Evolutionary conservation across 2,113 vertebrate genomes (phyloP), one percentile per base, ranked within the genome.

Genomic region (Natator depressus): DNA sequence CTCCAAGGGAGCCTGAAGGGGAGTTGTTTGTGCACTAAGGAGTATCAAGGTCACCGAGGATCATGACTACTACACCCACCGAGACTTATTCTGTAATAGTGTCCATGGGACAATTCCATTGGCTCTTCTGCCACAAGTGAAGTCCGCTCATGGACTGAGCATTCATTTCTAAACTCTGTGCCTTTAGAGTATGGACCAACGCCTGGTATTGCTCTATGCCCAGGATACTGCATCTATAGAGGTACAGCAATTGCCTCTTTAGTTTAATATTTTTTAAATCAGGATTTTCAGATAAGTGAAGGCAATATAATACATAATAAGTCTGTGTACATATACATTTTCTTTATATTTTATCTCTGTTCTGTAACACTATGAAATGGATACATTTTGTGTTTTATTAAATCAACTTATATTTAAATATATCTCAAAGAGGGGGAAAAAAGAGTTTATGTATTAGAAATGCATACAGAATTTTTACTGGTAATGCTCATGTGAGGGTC

Each of bases 391-490:
- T 19, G 14, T 89, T 93, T 94, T 82, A 91, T 93, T 92, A 84
- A 90, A 86, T 25, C 50, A 47, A 17, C 47, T 35, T 87, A 42
- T 83, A 42, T 93, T 93, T 95, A 94, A 95, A 72, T 1, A 81
- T 80, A 84, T 78, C 91, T 93, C 38, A 89, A 90, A 80, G 62
- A 1, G 20, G 20, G 6, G 84, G 92, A 86, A 31, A 27, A 59
- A 83, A 84, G 80, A 85, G 7, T 94, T 92, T 82, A 57, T 82
- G 38, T 88, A 80, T 78, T 94, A 93, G 96, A 94, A 94, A 89
- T 0, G 0, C 86, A 87, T 85, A 12, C 54, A 86, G 89, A 93
- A 69, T 82, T 91, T 91, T 93, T 89, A 10, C 42, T 81, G 49
- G 88, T 91, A 91, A 88, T 84, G 5, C 35, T 76, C 80, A 54